Evolutionary conservation across 2,888 invertebrate species (phyloP).

Genomic region (Diloba caeruleocephala): DNA sequence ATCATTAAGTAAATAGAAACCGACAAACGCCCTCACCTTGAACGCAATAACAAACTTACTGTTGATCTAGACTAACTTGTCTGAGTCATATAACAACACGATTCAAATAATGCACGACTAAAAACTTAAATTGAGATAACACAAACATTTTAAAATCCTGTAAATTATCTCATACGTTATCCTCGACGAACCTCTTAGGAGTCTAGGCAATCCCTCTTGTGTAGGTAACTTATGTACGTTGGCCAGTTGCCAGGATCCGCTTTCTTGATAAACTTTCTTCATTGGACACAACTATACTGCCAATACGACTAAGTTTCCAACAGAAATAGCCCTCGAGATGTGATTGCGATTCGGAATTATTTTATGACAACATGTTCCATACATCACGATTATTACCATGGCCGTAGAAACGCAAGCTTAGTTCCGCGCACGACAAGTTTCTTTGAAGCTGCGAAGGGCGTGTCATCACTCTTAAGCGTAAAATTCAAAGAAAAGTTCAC

Average conservation of each 20-base stretch:
- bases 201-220: slow-evolving; percentile 29
- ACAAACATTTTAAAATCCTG: slow-evolving; percentile 10
- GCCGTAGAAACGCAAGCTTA: slow-evolving; percentile 5
- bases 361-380: slow-evolving; percentile 13
- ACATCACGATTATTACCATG: slow-evolving; percentile 14
- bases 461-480: not conserved
- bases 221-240: slow-evolving; percentile 40
- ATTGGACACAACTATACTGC: slow-evolving; percentile 33
- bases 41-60: slow-evolving; percentile 55
- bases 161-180: slow-evolving; percentile 13
- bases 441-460: not conserved
- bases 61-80: slow-evolving; percentile 54
- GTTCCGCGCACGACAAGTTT: not conserved
- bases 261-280: slow-evolving; percentile 53
- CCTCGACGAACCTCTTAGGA: too few relatives aligned
- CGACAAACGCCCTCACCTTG: slow-evolving; percentile 62
- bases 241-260: slow-evolving; percentile 49
- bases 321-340: slow-evolving; percentile 30
- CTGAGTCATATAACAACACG: slow-evolving; percentile 55
- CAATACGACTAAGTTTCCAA: slow-evolving; percentile 30
- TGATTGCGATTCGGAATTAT: slow-evolving; percentile 26
- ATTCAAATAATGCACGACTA: slow-evolving; percentile 15
- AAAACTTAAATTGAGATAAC: slow-evolving; percentile 21
- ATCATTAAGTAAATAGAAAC: slow-evolving; percentile 47
- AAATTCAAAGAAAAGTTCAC: not conserved